phyloP scores from a whole-genome alignment of 92 coral and sea anemone genomes.

The Siderastrea radians region DNA sequence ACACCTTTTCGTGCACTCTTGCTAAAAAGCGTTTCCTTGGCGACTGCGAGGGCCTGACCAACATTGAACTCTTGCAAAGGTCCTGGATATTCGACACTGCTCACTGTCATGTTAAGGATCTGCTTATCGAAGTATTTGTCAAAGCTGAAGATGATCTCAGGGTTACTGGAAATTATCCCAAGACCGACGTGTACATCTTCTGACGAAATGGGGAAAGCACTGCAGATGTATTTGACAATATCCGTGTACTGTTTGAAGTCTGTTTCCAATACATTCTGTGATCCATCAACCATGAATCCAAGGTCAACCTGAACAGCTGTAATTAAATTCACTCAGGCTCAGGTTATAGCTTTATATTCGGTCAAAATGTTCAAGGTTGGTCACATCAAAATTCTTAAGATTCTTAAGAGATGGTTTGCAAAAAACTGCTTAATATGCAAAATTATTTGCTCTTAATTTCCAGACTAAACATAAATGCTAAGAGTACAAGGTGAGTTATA shows the following conservation, averaged over 20 bases:
- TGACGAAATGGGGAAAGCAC: slow-evolving; percentile 82
- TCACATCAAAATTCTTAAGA: no score
- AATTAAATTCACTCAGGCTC: background rate
- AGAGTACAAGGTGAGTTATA: no score
- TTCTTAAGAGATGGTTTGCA: no score
- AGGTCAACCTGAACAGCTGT: slow-evolving; percentile 90
- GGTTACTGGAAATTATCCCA: slow-evolving; percentile 75
- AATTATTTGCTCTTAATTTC: no score
- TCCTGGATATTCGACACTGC: slow-evolving; percentile 79
- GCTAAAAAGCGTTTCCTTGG: slow-evolving; percentile 74
- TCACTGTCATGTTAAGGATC: slow-evolving; percentile 72
- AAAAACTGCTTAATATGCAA: no score
- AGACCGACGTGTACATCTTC: slow-evolving; percentile 82
- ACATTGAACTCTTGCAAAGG: slow-evolving; percentile 61
- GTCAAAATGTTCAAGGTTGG: no score
- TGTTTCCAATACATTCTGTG: slow-evolving; percentile 70
- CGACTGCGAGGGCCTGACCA: slow-evolving; percentile 75
- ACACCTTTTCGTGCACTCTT: slow-evolving; percentile 70
- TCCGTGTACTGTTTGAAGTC: slow-evolving; percentile 79
- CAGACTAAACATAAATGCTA: no score
- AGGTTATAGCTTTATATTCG: no score
- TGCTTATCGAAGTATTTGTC: slow-evolving; percentile 80
- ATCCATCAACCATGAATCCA: slow-evolving; percentile 91
- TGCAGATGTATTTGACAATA: slow-evolving; percentile 81
- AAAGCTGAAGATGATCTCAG: slow-evolving; percentile 79